Evolutionary conservation across 2,797 vertebrate genomes (phyloP), one percentile per base, ranked within the genome.

Genomic region (Simalia tracyae): DNA sequence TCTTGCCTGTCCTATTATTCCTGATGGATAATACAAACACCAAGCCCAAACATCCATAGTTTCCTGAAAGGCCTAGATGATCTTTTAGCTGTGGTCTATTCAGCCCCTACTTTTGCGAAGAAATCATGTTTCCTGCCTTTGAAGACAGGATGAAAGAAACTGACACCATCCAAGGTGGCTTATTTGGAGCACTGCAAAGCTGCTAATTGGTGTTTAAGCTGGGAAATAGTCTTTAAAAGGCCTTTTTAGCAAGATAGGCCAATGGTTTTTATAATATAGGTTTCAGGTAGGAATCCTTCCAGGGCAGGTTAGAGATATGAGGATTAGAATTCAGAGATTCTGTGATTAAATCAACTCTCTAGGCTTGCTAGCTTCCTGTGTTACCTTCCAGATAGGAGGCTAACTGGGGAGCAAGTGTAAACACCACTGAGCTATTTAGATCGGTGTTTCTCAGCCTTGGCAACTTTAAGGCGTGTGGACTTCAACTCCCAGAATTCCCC

Each of bases 1-100:
- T 93, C 92, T 91, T 94, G 92, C 36, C 72, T 72, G 42, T n/a
- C 90, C 89, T 56, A 56, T 24, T 94, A 95, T 93, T 95, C 94
- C 42, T 76, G 86, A 94, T 93, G 19, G 60, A 59, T 50, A 64
- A 95, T 87, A 91, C 42, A 86, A 91, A 81, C n/a, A 92, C 3
- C 85, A 72, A 85, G 81, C 60, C 92, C 46, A 90, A 94, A 63
- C 85, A 57, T 54, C 50, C 91, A 91, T 86, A 94, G 92, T 24
- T 89, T 95, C 90, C 50, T 90, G 86, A 94, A 86, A 59, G 85
- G 91, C 59, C 86, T n/a, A 4, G 14, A 17, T 42, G 60, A 36
- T 10, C 46, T 66, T 17, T 9, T 14, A 24, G 84, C 42, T 9
- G 14, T 66, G 50, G 3, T 22, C 42, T 46, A 3, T 46, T 56